These are phyloP conservation scores for Stenchaetothrips biformis DNA, from an alignment of 2,888 invertebrate species.

Conservation along the genomic window DNA sequence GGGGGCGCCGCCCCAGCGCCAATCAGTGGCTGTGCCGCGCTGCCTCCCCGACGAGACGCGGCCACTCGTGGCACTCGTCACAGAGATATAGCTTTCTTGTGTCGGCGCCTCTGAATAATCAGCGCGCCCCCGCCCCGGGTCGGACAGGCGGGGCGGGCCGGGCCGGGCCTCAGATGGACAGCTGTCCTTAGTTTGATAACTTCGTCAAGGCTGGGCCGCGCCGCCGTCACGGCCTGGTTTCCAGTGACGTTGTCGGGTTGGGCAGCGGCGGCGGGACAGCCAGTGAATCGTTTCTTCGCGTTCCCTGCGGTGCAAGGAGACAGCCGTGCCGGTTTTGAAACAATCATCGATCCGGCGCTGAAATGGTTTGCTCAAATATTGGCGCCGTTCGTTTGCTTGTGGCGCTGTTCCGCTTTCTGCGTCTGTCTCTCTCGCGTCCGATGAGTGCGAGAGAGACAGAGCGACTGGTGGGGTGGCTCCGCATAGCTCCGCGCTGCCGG, in stretches of 20 bases:
- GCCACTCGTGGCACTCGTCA: background rate
- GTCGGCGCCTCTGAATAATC: slow-evolving; percentile 5
- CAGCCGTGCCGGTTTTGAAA: too few relatives aligned
- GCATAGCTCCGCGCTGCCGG: too few relatives aligned
- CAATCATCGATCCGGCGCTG: too few relatives aligned
- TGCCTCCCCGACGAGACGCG: background rate
- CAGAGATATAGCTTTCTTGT: slow-evolving; percentile 8
- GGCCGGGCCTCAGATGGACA: slow-evolving; percentile 6
- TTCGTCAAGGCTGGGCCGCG: background rate
- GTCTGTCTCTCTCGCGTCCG: too few relatives aligned
- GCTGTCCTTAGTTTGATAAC: slow-evolving; percentile 24
- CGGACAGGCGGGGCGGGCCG: background rate
- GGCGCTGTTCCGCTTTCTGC: too few relatives aligned
- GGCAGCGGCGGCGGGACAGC: background rate
- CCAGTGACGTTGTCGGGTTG: too few relatives aligned
- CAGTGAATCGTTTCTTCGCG: background rate
- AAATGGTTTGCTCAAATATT: too few relatives aligned
- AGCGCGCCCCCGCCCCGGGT: background rate
- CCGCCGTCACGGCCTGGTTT: background rate
- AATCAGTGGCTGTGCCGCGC: background rate
- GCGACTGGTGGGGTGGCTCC: too few relatives aligned
- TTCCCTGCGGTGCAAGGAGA: too few relatives aligned
- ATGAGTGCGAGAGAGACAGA: too few relatives aligned
- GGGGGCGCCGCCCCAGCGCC: too few relatives aligned
- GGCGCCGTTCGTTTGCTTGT: too few relatives aligned